Base-by-base conservation (phyloP, 1,140 invertebrate species). In the Bombus fervidus region DNA sequence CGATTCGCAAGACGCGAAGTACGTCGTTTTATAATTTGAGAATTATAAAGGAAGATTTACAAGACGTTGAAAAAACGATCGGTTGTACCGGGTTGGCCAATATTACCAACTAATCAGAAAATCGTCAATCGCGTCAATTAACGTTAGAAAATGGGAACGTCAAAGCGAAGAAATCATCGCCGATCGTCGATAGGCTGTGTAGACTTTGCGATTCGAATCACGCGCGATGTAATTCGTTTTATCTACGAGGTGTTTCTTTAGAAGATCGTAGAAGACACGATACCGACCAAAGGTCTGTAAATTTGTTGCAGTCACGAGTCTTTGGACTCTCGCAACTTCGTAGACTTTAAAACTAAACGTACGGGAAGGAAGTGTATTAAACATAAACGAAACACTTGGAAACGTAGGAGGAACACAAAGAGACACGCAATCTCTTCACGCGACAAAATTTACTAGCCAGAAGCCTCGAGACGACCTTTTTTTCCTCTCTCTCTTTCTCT, bases 381-480 rank as follows among this genome's bases (percentile, higher is more conserved):
- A 79, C 62, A 31, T 31, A 31, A 41, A 28, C 41, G 25, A 34
- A 43, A 41, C 66, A 53, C 34, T 34, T 28, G 25, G 43, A 39
- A 81, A n/a, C 5, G 43, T 15, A 10, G 22, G 22, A 57, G 10
- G n/a, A 4, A 59, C 59, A 74, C 80, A 74, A 73, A 80, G 59
- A 22, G 39, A 34, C 43, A 81, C 71, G 79, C 79, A 59, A 81
- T 69, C 79, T 37, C 37, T 62, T 81, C 53, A 74, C 80, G 80
- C 69, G 64, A 81, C 53, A 43, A 81, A 74, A 81, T 81, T 81
- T 81, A 74, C 59, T 31, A 22, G 53, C 47, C 18, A 53, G 47
- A 53, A 53, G 47, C n/a, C 53, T 62, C 59, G 59, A 62, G 59
- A 37, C n/a, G n/a, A 53, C 8, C 22, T 74, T 81, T 43, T 8